Percentiles rank a stretch among this genome's conserved stretches.
Evolutionary conservation across 1,140 invertebrate species (phyloP).

Genomic region (Ostrea denselamellosa): DNA sequence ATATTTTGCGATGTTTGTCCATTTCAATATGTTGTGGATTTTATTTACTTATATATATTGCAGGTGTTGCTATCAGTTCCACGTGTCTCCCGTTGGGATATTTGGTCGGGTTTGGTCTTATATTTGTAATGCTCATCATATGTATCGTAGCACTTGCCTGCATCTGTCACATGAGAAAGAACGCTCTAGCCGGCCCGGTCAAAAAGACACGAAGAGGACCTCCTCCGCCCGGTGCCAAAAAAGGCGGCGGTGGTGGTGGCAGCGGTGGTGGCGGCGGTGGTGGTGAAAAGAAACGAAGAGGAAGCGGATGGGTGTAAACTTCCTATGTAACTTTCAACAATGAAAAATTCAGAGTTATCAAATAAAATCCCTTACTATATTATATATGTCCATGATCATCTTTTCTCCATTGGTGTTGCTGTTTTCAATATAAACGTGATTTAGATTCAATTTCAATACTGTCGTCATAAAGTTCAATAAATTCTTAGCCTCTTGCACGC

Average conservation of each 20-base stretch:
- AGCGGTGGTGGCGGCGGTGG: background rate
- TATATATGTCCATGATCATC: no score
- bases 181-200: background rate
- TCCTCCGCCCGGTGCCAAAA: slow-evolving; percentile 24
- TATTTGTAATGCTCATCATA: slow-evolving; percentile 42
- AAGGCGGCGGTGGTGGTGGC: background rate
- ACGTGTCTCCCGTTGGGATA: slow-evolving; percentile 44
- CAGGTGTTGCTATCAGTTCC: slow-evolving; percentile 49
- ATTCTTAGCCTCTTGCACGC: no score
- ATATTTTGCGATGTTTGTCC: no score
- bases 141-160: slow-evolving; percentile 42
- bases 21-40: no score
- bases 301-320: slow-evolving; percentile 39
- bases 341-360: no score
- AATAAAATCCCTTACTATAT: no score
- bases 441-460: no score
- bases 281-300: slow-evolving; percentile 4
- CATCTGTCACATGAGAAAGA: slow-evolving; percentile 47
- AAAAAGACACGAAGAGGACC: slow-evolving; percentile 23
- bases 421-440: no score
- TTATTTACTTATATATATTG: background rate
- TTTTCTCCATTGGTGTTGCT: no score
- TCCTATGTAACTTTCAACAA: no score
- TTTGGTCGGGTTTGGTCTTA: slow-evolving; percentile 34
- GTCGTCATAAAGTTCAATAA: no score